Conservation (phyloP, 1,140 invertebrate species). For the Euwallacea similis region DNA sequence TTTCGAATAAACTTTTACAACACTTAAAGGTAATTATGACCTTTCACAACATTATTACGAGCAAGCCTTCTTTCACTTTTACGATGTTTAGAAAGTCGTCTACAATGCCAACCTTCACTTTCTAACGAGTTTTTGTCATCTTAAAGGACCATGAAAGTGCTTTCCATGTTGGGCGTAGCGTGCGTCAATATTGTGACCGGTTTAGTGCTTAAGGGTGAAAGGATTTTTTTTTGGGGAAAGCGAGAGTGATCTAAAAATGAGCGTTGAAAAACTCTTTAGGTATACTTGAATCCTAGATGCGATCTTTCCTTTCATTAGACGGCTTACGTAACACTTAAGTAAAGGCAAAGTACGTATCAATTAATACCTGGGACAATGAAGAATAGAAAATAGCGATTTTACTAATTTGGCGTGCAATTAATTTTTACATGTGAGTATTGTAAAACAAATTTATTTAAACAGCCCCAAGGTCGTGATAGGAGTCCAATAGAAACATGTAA, state of each 20-base stretch:
- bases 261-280: too few relatives aligned
- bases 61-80: too few relatives aligned
- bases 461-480: conserved; percentile 24
- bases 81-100: conserved; percentile 12
- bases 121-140: not conserved
- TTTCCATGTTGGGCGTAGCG: too few relatives aligned
- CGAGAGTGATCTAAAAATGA: too few relatives aligned
- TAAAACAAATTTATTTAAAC: conserved; percentile 30
- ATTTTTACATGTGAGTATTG: conserved; percentile 32
- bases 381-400: conserved; percentile 25
- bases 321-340: too few relatives aligned
- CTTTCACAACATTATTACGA: conserved; percentile 3
- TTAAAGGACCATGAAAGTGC: too few relatives aligned
- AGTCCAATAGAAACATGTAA: conserved; percentile 29
- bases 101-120: conserved; percentile 9
- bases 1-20: not conserved
- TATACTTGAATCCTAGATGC: too few relatives aligned
- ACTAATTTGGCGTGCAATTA: conserved; percentile 25
- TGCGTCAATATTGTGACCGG: too few relatives aligned
- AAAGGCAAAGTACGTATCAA: not conserved
- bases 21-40: not conserved
- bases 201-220: too few relatives aligned
- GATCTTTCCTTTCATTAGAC: too few relatives aligned
- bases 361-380: not conserved
- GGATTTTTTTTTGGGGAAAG: too few relatives aligned